Base-by-base conservation (phyloP, 2,888 invertebrate species). In the Melanotus villosus region DNA sequence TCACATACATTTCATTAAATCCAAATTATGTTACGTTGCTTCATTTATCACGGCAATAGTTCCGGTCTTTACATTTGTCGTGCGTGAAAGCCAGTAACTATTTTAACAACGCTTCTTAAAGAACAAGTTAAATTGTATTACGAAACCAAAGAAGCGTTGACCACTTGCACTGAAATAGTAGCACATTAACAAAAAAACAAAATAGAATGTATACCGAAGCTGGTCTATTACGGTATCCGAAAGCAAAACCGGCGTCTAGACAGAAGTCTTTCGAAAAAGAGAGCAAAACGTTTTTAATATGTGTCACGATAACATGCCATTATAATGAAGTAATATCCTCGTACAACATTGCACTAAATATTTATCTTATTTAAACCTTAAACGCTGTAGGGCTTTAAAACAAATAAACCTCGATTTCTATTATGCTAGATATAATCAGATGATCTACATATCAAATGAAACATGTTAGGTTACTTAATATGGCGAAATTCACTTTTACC, bases 251-350 rank as follows among this genome's bases (percentile, higher is more conserved):
- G 23, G 50, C 12, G 70, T 71, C 73, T 73, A 73, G 73, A 73
- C 66, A n/a, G 52, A 47, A 34, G 30, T 14, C 62, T 63, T 50
- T 36, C 60, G n/a, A 57, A 65, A 65, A 65, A 65, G 56, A 63
- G 54, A 64, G 30, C 56, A 65, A 56, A 56, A 56, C 30, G 32
- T 14, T 43, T 14, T 43, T 57, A 65, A 73, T 38, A 87, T 78
- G 82, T 89, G 88, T 58, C 87, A 60, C 34, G 47, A 32, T 12
- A 60, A 14, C 60, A 16, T 21, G 32, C 18, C 19, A 58, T 58
- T 58, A 58, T 41, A 58, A 58, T 58, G 58, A 58, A 58, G 56
- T 56, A 56, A 56, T 38, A 21, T n/a, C 19, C 21, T 56, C 52
- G 23, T 52, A 16, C 9, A 32, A 32, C 16, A 32, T 52, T 52